Evolutionary conservation across 2,113 vertebrate species (phyloP).

Genomic region (Nymphicus hollandicus): DNA sequence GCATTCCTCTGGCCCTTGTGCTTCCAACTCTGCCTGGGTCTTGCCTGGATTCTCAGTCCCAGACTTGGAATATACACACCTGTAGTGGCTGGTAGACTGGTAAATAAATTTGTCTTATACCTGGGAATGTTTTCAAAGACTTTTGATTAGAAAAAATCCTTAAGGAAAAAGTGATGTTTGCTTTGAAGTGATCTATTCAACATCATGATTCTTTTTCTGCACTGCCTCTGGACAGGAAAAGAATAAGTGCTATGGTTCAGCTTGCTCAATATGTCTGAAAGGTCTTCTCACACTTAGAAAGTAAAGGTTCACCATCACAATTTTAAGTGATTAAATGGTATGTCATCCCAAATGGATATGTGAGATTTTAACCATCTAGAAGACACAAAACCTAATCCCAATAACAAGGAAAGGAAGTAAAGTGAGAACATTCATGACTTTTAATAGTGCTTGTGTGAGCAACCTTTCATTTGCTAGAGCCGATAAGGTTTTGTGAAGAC

Average conservation of each 20-base stretch:
- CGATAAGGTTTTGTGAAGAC: not conserved
- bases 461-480: not conserved
- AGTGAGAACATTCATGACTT: not conserved
- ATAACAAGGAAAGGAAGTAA: not conserved
- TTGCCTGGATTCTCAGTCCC: not conserved
- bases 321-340: not conserved
- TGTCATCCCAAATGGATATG: not conserved
- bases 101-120: not conserved
- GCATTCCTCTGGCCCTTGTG: not conserved
- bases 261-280: not conserved
- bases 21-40: not conserved
- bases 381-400: not conserved
- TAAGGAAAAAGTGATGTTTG: not conserved
- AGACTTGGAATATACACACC: not conserved
- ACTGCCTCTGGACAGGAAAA: not conserved
- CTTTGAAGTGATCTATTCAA: not conserved
- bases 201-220: not conserved
- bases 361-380: not conserved
- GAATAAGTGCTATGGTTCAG: fast-evolving
- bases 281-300: not conserved
- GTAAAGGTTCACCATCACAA: not conserved
- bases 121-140: not conserved
- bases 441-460: not conserved
- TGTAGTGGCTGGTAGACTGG: not conserved
- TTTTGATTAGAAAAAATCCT: not conserved